A percentile compares a stretch with the other conserved stretches of the same genome.
phyloP scores from a whole-genome alignment of 2,797 vertebrate species.

The Danio kyathit region DNA sequence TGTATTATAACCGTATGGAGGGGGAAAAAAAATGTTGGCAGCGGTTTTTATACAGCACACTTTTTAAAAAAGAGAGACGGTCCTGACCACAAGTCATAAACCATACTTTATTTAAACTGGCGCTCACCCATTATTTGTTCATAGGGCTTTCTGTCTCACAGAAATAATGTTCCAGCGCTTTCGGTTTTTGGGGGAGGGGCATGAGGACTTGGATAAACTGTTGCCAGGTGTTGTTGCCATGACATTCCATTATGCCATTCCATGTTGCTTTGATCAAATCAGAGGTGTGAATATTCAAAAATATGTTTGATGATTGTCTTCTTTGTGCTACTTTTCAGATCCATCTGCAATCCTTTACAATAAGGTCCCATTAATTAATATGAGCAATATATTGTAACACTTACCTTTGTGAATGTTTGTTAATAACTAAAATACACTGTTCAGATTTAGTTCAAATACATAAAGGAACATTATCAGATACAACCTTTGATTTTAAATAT shows the following conservation, averaged over 20 bases:
- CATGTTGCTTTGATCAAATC: slow-evolving; percentile 86
- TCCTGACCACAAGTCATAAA: slow-evolving; percentile 97
- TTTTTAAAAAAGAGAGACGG: slow-evolving; percentile 85
- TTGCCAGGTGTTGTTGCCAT: slow-evolving; percentile 97
- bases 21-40: slow-evolving; percentile 83
- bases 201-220: slow-evolving; percentile 84
- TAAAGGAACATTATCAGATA: too few species aligned
- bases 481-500: too few species aligned
- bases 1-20: slow-evolving; percentile 92
- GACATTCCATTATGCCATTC: slow-evolving; percentile 95
- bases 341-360: too few species aligned
- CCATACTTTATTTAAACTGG: slow-evolving; percentile 97
- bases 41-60: slow-evolving; percentile 86
- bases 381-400: too few species aligned
- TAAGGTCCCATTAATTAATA: too few species aligned
- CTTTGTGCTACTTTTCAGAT: neutral
- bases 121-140: slow-evolving; percentile 94
- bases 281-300: slow-evolving; percentile 66
- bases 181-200: slow-evolving; percentile 59
- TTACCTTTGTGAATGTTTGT: too few species aligned
- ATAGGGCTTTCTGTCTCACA: slow-evolving; percentile 96
- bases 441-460: too few species aligned
- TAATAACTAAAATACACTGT: too few species aligned
- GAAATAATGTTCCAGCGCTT: slow-evolving; percentile 92
- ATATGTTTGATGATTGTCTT: slow-evolving; percentile 42